Conservation (phyloP, 1,140 invertebrate species). For the Leptonema lineaticorne region DNA sequence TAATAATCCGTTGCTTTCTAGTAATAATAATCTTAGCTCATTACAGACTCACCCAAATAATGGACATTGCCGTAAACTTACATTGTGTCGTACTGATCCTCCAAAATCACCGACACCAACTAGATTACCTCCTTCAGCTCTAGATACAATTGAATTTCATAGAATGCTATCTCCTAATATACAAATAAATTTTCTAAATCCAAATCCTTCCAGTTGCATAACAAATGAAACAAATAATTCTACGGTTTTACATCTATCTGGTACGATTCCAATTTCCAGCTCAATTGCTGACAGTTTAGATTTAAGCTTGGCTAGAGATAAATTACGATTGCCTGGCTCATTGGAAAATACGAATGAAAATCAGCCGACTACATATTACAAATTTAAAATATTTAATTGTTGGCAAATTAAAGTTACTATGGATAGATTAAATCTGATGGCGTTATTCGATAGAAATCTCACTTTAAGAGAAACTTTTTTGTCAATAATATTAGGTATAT, state of each 20-base stretch:
- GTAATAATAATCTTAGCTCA: constrained; percentile 53
- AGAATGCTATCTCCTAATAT: constrained; percentile 52
- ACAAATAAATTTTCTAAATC: constrained; percentile 53
- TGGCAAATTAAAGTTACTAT: constrained; percentile 76
- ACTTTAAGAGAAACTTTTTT: constrained; percentile 82
- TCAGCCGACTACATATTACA: constrained; percentile 80
- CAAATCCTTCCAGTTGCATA: constrained; percentile 41
- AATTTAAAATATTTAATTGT: constrained; percentile 75
- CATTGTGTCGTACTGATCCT: constrained; percentile 33
- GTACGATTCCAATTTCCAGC: constrained; percentile 38
- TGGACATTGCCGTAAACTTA: no score
- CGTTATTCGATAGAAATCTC: constrained; percentile 89
- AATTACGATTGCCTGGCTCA: constrained; percentile 49
- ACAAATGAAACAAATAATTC: constrained; percentile 46
- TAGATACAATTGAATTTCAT: constrained; percentile 52
- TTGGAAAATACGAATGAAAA: constrained; percentile 51
- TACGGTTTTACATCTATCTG: constrained; percentile 44
- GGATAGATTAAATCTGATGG: constrained; percentile 88
- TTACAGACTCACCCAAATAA: no score
- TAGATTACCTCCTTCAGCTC: constrained; percentile 49
- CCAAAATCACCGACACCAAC: constrained; percentile 45
- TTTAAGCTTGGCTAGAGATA: constrained; percentile 48
- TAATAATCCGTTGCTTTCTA: constrained; percentile 53
- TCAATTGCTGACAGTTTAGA: constrained; percentile 52
- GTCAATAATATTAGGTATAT: constrained; percentile 80